These are phyloP conservation scores for Terrapene triunguis DNA, from an alignment of 2,113 vertebrate genomes.

Conservation along the genomic window DNA sequence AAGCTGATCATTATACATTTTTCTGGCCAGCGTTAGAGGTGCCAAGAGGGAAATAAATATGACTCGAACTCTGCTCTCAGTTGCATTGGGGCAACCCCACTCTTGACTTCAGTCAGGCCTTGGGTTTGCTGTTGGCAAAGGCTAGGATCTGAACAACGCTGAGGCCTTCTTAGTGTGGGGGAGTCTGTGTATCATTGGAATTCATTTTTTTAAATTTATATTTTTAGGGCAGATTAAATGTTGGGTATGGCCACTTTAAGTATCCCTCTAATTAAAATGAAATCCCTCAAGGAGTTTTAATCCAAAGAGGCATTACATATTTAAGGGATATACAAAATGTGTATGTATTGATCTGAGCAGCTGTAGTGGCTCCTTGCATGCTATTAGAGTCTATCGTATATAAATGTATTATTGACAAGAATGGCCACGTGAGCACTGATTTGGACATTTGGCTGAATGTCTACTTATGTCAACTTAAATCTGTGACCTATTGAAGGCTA, in stretches of 20 bases:
- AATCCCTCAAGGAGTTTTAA: slow-evolving; percentile 27
- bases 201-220: not conserved
- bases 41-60: not conserved
- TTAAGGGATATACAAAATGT: slow-evolving; percentile 4
- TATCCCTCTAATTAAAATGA: slow-evolving; percentile 62
- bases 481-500: rapidly evolving
- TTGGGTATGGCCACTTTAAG: slow-evolving; percentile 31
- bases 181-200: not conserved
- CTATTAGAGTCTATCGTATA: not conserved
- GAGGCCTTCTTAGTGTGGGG: not conserved
- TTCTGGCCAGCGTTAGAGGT: rapidly evolving
- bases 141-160: not conserved
- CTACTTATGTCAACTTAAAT: not conserved
- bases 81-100: not conserved
- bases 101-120: not conserved
- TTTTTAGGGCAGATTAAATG: not conserved
- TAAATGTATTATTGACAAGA: rapidly evolving
- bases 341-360: slow-evolving; percentile 24
- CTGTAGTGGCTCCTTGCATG: not conserved
- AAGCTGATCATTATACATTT: rapidly evolving
- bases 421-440: rapidly evolving
- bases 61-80: not conserved
- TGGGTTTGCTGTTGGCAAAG: not conserved
- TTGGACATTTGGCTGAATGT: rapidly evolving
- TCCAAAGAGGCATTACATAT: not conserved